phyloP scores from a whole-genome alignment of 2,113 vertebrate genomes.

The Calidris pugnax region DNA sequence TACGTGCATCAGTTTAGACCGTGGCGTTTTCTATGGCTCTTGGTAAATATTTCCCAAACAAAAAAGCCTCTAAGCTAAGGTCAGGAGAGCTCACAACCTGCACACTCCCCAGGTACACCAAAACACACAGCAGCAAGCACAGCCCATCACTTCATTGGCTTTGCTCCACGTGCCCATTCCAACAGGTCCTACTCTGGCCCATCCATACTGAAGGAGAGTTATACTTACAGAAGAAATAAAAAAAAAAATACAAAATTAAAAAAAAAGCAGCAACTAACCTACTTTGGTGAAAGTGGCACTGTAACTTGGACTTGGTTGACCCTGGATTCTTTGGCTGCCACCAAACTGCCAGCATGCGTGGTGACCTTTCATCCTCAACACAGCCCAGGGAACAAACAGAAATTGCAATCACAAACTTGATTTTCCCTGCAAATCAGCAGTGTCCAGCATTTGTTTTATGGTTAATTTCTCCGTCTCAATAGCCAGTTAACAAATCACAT shows the following conservation, averaged over 20 bases:
- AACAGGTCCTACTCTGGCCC: neutral
- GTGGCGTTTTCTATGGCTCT: too few relatives aligned
- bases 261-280: neutral
- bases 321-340: neutral
- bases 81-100: neutral
- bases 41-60: neutral
- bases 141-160: neutral
- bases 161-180: neutral
- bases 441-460: neutral
- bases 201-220: neutral
- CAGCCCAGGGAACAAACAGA: neutral
- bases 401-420: neutral
- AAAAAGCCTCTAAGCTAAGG: neutral
- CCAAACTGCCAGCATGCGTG: neutral
- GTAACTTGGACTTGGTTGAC: neutral
- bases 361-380: neutral
- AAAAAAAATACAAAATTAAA: neutral
- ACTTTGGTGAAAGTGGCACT: neutral
- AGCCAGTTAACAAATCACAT: neutral
- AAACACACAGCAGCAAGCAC: rapidly evolving
- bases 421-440: neutral
- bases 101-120: neutral
- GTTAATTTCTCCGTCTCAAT: neutral
- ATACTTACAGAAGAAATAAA: neutral
- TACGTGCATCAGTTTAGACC: neutral